Conservation (phyloP, 2,888 invertebrate species). For the Lasioglossum figueresi region DNA sequence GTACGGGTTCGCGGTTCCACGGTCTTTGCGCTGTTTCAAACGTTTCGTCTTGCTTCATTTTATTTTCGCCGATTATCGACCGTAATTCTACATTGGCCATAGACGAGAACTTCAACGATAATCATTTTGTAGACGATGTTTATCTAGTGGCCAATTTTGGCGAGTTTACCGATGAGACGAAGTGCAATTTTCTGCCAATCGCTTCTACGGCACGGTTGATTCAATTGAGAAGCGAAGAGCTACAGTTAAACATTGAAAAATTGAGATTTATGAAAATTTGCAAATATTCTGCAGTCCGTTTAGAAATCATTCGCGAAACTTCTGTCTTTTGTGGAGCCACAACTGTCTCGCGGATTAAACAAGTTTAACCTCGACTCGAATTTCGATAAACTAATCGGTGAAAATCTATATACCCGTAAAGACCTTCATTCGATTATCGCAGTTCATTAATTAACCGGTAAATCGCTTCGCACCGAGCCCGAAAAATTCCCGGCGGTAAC, state of each 20-base stretch:
- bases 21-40: not conserved
- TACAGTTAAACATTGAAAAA: not conserved
- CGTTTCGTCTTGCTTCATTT: constrained; percentile 36
- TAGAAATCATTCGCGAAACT: no score
- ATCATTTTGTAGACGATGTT: not conserved
- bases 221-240: not conserved
- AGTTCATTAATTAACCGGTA: not conserved
- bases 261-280: no score
- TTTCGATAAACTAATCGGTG: not conserved
- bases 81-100: not conserved
- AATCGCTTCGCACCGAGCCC: not conserved
- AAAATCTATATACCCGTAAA: not conserved
- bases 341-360: not conserved
- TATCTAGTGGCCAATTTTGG: not conserved
- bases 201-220: no score
- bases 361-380: not conserved
- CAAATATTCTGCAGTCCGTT: no score
- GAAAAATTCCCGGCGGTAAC: not conserved
- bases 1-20: not conserved
- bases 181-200: not conserved
- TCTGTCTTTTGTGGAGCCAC: not conserved
- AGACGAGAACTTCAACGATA: not conserved
- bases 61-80: not conserved
- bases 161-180: not conserved
- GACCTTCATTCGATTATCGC: not conserved